Base-by-base conservation (phyloP, 92 coral and sea anemone species). In the Epizoanthus stellaris region DNA sequence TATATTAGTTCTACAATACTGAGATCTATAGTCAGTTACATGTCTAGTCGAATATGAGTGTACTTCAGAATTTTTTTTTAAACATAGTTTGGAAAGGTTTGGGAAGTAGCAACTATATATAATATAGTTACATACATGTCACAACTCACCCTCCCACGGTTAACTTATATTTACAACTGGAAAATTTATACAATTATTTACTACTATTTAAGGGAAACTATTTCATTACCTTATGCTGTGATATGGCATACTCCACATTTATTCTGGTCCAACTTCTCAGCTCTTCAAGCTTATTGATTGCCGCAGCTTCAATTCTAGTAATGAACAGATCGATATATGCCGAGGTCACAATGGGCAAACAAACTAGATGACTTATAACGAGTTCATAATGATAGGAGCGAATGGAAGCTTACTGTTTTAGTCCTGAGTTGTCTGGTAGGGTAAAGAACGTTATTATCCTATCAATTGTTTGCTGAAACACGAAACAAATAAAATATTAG, bases 201-300 rank as follows among this genome's bases (percentile, higher is more conserved):
- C 54, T 49, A 47, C 11, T 7, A 47, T 30, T 30, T 30, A 7
- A 49, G 10, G 10, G 40, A n/a, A 80, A 59, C 11, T 6, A 61
- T 7, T 20, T 6, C 47, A 75, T 58, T 15, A 96, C 98, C 94
- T 95, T 87, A 67, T 96, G 98, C 20, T 92, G 95, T 21, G 95
- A 86, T 20, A 94, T 93, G 9, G 98, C 98, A 67, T 92, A 94
- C 88, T 92, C 98, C 58, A 96, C 85, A 4, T 96, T 95, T 13
- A 95, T 92, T 64, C 98, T 80, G 10, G 98, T 96, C 92, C 98
- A 95, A 77, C 88, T 91, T 70, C 82, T 85, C 49, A 96, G 90
- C 65, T 96, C 95, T 61, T 91, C 82, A 13, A 96, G 87, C 70
- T 91, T 95, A 47, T 73, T 92, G 3, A 94, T 92, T 23, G 98